phyloP scores from a whole-genome alignment of 2,113 vertebrate species.

The Ophthalmolycus amberensis region DNA sequence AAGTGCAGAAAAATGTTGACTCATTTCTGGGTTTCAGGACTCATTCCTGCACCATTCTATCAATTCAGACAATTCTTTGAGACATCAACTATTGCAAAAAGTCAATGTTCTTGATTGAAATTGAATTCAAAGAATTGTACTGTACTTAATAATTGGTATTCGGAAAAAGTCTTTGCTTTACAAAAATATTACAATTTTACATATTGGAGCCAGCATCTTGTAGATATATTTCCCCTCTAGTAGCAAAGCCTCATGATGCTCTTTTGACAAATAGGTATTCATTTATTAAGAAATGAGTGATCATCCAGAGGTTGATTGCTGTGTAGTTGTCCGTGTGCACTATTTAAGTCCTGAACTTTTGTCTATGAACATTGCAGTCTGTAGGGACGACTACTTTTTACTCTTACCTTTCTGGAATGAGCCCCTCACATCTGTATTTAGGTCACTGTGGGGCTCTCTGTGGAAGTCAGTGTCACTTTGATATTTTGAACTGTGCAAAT shows the following conservation, averaged over 20 bases:
- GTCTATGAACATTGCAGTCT: background rate
- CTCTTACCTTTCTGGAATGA: background rate
- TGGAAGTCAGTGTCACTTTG: conserved; percentile 19
- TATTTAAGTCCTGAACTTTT: background rate
- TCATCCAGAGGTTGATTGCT: background rate
- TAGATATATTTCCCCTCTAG: background rate
- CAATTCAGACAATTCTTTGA: background rate
- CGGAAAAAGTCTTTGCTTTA: background rate
- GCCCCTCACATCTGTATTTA: conserved; percentile 23
- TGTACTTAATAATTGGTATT: background rate
- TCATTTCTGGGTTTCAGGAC: background rate
- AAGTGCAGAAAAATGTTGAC: background rate
- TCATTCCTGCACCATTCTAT: background rate
- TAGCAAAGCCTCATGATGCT: background rate
- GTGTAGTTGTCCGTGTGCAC: background rate
- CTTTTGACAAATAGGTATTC: background rate
- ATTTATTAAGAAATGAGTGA: background rate
- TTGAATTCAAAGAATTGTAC: too few species aligned
- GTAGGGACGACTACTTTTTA: background rate
- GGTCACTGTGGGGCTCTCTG: conserved; percentile 5
- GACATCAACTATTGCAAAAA: background rate
- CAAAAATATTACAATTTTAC: background rate
- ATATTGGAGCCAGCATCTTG: background rate
- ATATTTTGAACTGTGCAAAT: conserved; percentile 24
- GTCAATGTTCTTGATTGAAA: background rate